Base-by-base conservation (phyloP, 2,888 invertebrate species). In the Syrphus vitripennis region DNA sequence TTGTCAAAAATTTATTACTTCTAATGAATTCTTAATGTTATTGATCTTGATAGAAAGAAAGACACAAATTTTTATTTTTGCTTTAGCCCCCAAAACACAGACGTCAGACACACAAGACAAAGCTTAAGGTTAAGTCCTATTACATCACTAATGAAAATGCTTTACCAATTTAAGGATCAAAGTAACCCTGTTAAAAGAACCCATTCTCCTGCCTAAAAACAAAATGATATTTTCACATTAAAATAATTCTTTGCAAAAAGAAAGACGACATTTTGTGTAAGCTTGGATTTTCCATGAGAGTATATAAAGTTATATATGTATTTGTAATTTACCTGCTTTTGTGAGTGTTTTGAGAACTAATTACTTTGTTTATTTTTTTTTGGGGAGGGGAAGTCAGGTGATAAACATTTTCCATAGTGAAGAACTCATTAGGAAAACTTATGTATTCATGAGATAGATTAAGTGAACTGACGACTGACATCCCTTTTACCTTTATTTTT, bases 351-450 rank as follows among this genome's bases (percentile, higher is more conserved):
- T 12, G 0, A 45, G 14, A 65, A 65, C 45, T 45, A 45, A 65
- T 65, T 29, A 45, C 65, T 29, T 65, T 26, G 19, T 29, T 45
- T 45, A 26, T 14, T 50, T 34, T 34, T 34, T 9, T 12, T 12
- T 6, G 9, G 5, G n/a, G 14, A n/a, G 12, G 3, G 10, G 2
- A 37, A 3, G 61, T 26, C 42, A 4, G 12, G 29, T 45, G 45
- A 57, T 71, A 71, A 45, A 65, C 63, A 82, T 57, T 76, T 76
- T 57, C 79, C 31, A 75, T 65, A 79, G 79, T 83, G 50, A 50
- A 65, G 75, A 83, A 83, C 83, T 83, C 83, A 83, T 83, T 83
- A 79, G 70, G 83, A 79, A 67, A 83, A 83, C 79, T 79, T 83
- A 83, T 67, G 75, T 79, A 83, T 83, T 83, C 79, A 79, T 79